A percentile compares a stretch with the other conserved stretches of the same genome.
Evolutionary conservation across 1,140 invertebrate species (phyloP).

Genomic region (Scylla paramamosain): DNA sequence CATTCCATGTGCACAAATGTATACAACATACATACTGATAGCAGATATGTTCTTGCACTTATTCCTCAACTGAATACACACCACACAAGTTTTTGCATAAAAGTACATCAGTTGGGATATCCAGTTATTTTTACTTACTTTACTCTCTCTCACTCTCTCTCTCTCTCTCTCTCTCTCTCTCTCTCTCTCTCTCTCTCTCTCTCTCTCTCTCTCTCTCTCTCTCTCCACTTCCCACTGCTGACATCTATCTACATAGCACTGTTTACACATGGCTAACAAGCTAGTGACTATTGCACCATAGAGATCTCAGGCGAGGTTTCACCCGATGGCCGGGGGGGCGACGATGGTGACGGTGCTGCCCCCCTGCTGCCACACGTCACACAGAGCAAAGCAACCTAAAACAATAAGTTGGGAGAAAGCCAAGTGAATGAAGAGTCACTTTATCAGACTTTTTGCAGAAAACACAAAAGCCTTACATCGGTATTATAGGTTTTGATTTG

Average conservation of each 20-base stretch:
- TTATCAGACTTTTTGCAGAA: background rate
- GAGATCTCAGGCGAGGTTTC: slow-evolving; percentile 48
- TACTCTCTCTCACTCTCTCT: background rate
- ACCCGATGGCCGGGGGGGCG: slow-evolving; percentile 50
- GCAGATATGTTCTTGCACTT: too few species aligned
- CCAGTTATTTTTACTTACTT: background rate
- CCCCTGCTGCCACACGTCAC: slow-evolving; percentile 68
- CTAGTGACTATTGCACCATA: background rate
- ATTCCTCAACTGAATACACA: too few species aligned
- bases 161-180: background rate
- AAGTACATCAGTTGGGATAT: too few species aligned
- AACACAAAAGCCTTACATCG: background rate
- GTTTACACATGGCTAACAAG: too few species aligned
- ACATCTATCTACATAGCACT: too few species aligned
- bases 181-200: background rate
- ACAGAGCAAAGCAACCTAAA: slow-evolving; percentile 74
- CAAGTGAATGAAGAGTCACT: background rate
- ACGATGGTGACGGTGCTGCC: background rate
- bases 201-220: background rate
- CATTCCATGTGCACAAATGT: too few species aligned
- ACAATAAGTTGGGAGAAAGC: background rate
- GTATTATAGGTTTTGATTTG: background rate
- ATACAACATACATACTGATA: too few species aligned
- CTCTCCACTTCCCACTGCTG: too few species aligned
- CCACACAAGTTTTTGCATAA: too few species aligned